phyloP scores from a whole-genome alignment of 2,113 vertebrate genomes.

The Neofelis nebulosa region DNA sequence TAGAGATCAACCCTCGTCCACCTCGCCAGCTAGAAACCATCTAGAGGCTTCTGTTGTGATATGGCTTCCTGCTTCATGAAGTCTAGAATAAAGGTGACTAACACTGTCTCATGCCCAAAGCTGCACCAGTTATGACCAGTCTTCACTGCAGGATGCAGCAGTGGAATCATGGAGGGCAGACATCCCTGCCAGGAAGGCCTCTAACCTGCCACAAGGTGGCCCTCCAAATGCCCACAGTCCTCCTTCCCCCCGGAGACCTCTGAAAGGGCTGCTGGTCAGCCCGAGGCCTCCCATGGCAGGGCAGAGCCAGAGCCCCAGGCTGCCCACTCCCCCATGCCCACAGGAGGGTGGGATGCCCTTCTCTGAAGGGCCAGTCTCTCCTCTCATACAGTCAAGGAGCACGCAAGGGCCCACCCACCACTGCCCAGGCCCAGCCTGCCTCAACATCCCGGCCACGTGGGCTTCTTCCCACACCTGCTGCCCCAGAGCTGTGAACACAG shows the following conservation, averaged over 20 bases:
- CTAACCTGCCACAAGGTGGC: no score
- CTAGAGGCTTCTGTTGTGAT: background rate
- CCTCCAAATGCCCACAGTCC: background rate
- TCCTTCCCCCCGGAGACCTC: background rate
- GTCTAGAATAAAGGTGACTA: background rate
- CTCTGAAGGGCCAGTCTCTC: background rate
- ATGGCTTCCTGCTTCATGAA: background rate
- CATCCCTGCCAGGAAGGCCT: background rate
- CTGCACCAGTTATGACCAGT: background rate
- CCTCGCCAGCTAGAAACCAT: background rate
- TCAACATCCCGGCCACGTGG: fast-evolving
- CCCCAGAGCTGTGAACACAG: background rate
- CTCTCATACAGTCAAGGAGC: background rate
- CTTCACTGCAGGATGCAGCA: background rate
- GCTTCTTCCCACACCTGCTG: background rate
- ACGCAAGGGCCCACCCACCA: fast-evolving
- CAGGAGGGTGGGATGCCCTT: background rate
- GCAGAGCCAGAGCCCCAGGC: no score
- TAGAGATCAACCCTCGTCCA: background rate
- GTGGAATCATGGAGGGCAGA: background rate
- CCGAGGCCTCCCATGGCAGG: background rate
- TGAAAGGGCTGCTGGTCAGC: background rate
- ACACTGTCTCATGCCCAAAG: background rate
- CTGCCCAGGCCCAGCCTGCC: background rate
- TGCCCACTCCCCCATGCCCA: background rate